phyloP scores from a whole-genome alignment of 2,113 vertebrate species.

The Zingel zingel region DNA sequence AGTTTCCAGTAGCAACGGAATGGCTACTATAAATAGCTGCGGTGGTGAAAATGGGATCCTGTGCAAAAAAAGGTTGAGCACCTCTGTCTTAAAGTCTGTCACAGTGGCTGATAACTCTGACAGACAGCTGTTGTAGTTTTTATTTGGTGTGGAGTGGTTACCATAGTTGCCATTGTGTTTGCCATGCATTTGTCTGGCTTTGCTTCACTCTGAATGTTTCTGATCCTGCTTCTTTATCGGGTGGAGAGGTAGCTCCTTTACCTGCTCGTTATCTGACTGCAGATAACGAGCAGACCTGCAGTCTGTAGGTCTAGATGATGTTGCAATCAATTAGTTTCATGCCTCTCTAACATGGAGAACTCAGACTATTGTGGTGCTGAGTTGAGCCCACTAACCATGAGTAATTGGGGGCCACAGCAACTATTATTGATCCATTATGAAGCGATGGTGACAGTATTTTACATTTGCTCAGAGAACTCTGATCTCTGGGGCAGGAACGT shows the following conservation, averaged over 20 bases:
- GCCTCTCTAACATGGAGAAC: not conserved
- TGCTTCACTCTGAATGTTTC: not conserved
- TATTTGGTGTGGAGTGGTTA: conserved; percentile 11
- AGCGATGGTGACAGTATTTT: not conserved
- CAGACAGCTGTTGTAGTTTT: not conserved
- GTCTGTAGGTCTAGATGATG: not conserved
- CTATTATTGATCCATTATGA: not conserved
- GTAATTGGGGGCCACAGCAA: not conserved
- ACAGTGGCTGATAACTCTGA: not conserved
- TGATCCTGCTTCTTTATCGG: not conserved
- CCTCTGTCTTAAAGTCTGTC: not conserved
- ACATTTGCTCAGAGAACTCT: not conserved
- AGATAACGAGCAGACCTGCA: too few relatives aligned
- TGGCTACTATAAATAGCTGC: not conserved
- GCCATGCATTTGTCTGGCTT: not conserved
- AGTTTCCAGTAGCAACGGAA: not conserved
- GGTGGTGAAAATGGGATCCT: not conserved
- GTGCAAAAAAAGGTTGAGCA: not conserved
- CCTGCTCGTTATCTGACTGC: not conserved
- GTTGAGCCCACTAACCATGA: not conserved
- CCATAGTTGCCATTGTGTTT: conserved; percentile 27
- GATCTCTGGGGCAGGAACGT: not conserved
- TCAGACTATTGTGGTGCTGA: not conserved
- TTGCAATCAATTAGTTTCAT: not conserved
- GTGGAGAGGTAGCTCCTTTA: not conserved